Base-by-base conservation (phyloP, 2,888 invertebrate genomes). In the Pyrgus malvae region DNA sequence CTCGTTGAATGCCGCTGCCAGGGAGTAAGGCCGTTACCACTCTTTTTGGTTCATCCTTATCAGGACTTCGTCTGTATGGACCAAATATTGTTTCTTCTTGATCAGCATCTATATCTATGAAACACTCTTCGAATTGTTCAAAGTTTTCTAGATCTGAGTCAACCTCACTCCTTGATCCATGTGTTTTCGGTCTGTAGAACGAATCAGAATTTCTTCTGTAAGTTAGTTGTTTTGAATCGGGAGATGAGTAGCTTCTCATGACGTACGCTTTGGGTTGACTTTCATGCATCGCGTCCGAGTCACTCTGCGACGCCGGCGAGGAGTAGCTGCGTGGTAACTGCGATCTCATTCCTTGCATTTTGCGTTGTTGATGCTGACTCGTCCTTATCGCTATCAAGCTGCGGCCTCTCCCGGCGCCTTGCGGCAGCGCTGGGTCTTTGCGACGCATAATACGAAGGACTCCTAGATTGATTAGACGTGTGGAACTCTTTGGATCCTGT, bases 81-180 rank as follows among this genome's bases (percentile, higher is more conserved):
- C 74, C 72, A 16, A 80, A 71, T 3, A 74, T 55, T 27, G 69
- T 66, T 1, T 80, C 80, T 29, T 87, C 86, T 35, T 80, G 76
- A 58, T 88, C 88, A 7, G 83, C 83, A 51, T 90, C 89, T 29
- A 88, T 85, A 59, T 90, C 89, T n/a, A 90, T 68, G 17, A 89
- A 80, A 35, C 79, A 77, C 51, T 88, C 88, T 54, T 87, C 86
- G 31, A 89, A 86, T 53, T 81, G 82, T 58, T 89, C 89, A 55
- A 83, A 88, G 49, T 81, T 84, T 44, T 89, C 88, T 14, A 85
- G 72, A 66, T 90, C 90, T 0, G 85, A 82, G 54, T 90, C 89
- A 8, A 89, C 59, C 61, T 89, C 89, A 48, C 73, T 79, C 62
- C 83, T 76, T 0, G 87, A 85, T 1, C 82, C 83, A 19, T 84